These are phyloP conservation scores for Catharus bicknelli DNA, from an alignment of 2,113 vertebrate genomes.

Conservation along the genomic window DNA sequence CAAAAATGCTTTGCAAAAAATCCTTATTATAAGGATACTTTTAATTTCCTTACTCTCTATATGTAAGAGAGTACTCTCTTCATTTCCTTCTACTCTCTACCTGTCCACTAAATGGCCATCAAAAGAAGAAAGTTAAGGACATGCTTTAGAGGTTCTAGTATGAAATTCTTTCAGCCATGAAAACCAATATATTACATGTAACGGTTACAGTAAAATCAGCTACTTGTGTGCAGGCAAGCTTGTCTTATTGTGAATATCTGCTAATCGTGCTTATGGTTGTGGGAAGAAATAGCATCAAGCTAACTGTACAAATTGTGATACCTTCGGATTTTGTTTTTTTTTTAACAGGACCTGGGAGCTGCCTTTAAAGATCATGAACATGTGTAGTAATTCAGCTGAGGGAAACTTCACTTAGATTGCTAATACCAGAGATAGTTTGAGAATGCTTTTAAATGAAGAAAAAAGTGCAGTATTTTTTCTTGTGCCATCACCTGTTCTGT, in stretches of 20 bases:
- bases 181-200: neutral
- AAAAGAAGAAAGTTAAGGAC: neutral
- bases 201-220: neutral
- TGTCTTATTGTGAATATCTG: neutral
- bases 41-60: neutral
- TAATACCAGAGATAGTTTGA: slow-evolving; percentile 36
- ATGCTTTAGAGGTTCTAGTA: neutral
- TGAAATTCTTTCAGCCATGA: neutral
- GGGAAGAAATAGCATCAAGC: neutral
- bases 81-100: neutral
- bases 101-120: neutral
- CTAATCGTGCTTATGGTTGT: neutral
- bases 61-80: too few species aligned
- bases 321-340: neutral
- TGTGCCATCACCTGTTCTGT: slow-evolving; percentile 64
- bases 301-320: neutral
- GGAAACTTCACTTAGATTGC: slow-evolving; percentile 17
- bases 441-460: slow-evolving; percentile 35
- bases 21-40: neutral
- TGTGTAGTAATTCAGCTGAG: slow-evolving; percentile 6
- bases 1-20: neutral
- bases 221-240: neutral
- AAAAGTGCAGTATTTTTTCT: slow-evolving; percentile 48
- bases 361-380: slow-evolving; percentile 26
- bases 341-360: neutral